Evolutionary conservation across 2,888 invertebrate species (phyloP).

Genomic region (Agrotis puta): DNA sequence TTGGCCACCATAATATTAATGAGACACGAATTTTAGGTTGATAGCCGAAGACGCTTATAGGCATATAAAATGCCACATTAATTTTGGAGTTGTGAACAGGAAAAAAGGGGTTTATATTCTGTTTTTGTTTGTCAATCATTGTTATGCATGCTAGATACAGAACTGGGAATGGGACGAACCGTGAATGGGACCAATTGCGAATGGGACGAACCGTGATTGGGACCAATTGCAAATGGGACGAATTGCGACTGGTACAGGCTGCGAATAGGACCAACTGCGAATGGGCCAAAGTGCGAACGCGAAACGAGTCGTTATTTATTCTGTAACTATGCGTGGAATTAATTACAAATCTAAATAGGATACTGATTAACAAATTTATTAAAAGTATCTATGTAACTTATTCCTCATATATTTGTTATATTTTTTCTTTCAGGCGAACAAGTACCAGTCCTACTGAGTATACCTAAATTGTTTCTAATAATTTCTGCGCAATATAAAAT

Average conservation of each 20-base stretch:
- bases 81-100: slow-evolving; percentile 12
- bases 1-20: slow-evolving; percentile 51
- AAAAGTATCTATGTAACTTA: slow-evolving; percentile 13
- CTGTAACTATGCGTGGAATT: not conserved
- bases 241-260: no score
- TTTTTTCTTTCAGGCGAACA: not conserved
- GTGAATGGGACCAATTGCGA: no score
- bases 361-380: slow-evolving; percentile 3
- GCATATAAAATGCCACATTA: slow-evolving; percentile 37
- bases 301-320: not conserved
- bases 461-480: not conserved
- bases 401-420: not conserved
- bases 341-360: slow-evolving; percentile 6
- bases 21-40: slow-evolving; percentile 46
- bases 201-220: no score
- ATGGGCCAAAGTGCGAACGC: no score
- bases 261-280: no score
- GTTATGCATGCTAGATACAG: no score
- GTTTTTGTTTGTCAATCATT: not conserved
- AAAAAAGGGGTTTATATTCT: not conserved
- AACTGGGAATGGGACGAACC: no score
- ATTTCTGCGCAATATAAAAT: not conserved
- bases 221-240: no score
- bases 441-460: no score
- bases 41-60: slow-evolving; percentile 31